These are phyloP conservation scores for Misgurnus mizolepis DNA, from an alignment of 2,113 vertebrate genomes.

Conservation along the genomic window DNA sequence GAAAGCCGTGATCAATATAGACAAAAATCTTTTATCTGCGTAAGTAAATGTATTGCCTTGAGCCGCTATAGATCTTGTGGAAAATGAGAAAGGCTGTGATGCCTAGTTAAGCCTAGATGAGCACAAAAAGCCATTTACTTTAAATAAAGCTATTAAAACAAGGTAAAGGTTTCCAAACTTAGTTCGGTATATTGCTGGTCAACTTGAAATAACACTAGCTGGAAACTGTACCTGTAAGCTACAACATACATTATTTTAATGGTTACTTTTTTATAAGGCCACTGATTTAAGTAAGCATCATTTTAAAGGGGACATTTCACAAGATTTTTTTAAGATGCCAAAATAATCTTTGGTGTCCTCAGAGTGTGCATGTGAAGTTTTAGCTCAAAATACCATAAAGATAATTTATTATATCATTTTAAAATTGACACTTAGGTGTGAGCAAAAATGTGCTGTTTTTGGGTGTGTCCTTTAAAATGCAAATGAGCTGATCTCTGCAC, in stretches of 20 bases:
- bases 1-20: conserved; percentile 9
- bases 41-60: conserved; percentile 28
- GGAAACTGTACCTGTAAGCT: neutral
- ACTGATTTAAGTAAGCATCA: conserved; percentile 18
- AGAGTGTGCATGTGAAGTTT: too few species aligned
- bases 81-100: conserved; percentile 11
- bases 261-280: neutral
- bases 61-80: conserved; percentile 16
- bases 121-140: conserved; percentile 9
- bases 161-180: conserved; percentile 16
- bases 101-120: conserved; percentile 1
- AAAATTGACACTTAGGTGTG: too few species aligned
- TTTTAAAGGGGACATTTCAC: too few species aligned
- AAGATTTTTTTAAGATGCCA: too few species aligned
- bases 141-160: conserved; percentile 20
- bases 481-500: too few species aligned
- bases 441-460: too few species aligned
- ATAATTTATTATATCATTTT: too few species aligned
- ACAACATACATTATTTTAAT: neutral
- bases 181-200: conserved; percentile 12
- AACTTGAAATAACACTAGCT: conserved; percentile 23
- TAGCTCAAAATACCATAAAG: too few species aligned
- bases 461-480: too few species aligned
- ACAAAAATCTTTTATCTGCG: conserved; percentile 34
- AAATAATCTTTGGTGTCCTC: too few species aligned